Base-by-base conservation (phyloP, 2,797 vertebrate species). In the Phrynocephalus forsythii region DNA sequence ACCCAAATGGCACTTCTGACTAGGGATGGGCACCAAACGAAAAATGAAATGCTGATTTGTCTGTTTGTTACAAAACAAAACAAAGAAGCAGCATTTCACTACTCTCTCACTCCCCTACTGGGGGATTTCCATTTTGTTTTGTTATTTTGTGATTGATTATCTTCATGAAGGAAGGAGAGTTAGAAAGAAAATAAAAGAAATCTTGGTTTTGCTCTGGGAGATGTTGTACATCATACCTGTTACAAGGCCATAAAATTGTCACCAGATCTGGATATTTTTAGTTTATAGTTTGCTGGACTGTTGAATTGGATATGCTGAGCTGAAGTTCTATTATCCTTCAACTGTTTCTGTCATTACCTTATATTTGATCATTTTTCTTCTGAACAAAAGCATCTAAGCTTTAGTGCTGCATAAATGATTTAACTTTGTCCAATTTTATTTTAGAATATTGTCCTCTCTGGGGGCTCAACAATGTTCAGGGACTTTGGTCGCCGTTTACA, bases 391-490 rank as follows among this genome's bases (percentile, higher is more conserved):
- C 71, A 15, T n/a, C 28, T 63, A 48, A 16, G 38, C 88, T 91
- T 33, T 26, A 77, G 38, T 78, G 73, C 18, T 78, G 38, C 9
- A 63, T 52, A 50, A 80, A 5, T 80, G 6, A 88, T 79, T 75
- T 84, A 28, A 87, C 30, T 91, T 86, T 91, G 0, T 75, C 87
- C 85, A 52, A 83, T 22, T 79, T 93, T 85, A 28, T 86, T 93
- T 71, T 94, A 99, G 99, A 99, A 99, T 96, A 97, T 99, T 30
- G 99, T 99, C 86, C 98, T 99, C 78, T 99, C 99, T 1, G 99
- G 99, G 88, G 99, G 99, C 71, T 99, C 99, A 95, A 99, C 99
- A 95, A 99, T 99, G 99, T 99, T 99, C 97, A 97, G 99, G 94
- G 99, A 99, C 96, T 99, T 99, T 0, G 99, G 99, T 86, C 96